Base-by-base conservation (phyloP, 2,113 vertebrate species). In the Acinonyx jubatus region DNA sequence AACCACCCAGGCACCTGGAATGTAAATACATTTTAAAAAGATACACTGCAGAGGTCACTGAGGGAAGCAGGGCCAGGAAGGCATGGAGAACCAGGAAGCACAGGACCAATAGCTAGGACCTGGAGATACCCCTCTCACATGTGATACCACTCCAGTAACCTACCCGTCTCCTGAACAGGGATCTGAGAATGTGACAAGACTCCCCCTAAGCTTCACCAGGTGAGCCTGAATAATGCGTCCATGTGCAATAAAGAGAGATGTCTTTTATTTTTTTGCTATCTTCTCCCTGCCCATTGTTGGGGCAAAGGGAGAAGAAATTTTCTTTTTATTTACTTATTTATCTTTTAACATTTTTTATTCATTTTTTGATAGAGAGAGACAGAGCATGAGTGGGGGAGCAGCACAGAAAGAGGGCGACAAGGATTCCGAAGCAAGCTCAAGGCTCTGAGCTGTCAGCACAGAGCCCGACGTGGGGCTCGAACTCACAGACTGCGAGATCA, bases 261-360 rank as follows among this genome's bases (percentile, higher is more conserved):
- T 74, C 78, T 95, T 93, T 63, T 95, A 89, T 92, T 97, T 97
- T 97, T 97, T 96, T 97, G 94, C 90, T 96, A 80, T 86, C 82
- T 69, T 73, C 71, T 97, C 21, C 50, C 73, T 25, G 19, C n/a
- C 95, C 33, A 19, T 48, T 80, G 63, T 55, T 4, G 45, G 89
- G 86, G 52, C 73, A 79, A 66, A 93, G 79, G 55, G 96, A 92
- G 96, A 94, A 96, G 92, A 90, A 93, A 97, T 97, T 97, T 96
- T 98, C 41, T 9, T 45, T 45, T 45, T 45, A 45, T 45, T 45
- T 45, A 45, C 45, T 8, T 45, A 45, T 45, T 45, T 45, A 45
- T 45, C 45, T 45, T 45, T 45, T 45, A 45, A 45, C 45, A 7
- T 45, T 45, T 9, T 45, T 45, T 45, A 45, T 45, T 45, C 45